Evolutionary conservation across 2,113 vertebrate species (phyloP), one percentile per base, ranked within the genome.

Genomic region (Salvator merianae): DNA sequence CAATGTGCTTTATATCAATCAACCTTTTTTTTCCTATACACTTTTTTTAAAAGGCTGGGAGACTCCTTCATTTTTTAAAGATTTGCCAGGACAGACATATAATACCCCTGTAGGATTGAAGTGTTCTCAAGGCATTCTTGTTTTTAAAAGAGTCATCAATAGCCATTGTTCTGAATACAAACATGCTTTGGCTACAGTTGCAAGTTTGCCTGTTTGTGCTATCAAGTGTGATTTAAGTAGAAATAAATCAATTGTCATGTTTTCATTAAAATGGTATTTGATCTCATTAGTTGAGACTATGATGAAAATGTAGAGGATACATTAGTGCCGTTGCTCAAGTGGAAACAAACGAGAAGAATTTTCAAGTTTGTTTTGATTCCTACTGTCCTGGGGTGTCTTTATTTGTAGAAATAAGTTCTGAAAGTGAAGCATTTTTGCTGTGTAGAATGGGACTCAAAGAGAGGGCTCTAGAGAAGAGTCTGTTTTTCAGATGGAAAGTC

Each of bases 291-390:
- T 88, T 88, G 65, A 87, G 62, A 85, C 84, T 93, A 87, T 83
- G 43, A 79, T 91, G 43, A 77, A 91, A 91, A 53, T 92, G 85
- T 90, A 83, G 55, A 79, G 79, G 75, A 65, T 77, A 14, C 87
- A 82, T 87, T 86, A 82, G 63, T 7, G 63, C 62, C 81, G 78
- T n/a, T 36, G 84, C 87, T 92, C 65, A 84, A 87, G 90, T 84
- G 50, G 12, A 86, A 90, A 89, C 53, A 91, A 93, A 90, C 90
- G 89, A 74, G 14, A 84, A 87, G n/a, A 90, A 86, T 83, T 90
- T 89, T 66, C n/a, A 89, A 92, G 92, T 89, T 87, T 82, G 7
- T 87, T 92, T 90, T 92, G 87, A 91, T 91, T 92, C 86, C 76
- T 85, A 74, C 9, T 73, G 0, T 80, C 73, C 89, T 86, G 88